Evolutionary conservation across 2,113 vertebrate genomes (phyloP), one percentile per base, ranked within the genome.

Genomic region (Anser cygnoides): DNA sequence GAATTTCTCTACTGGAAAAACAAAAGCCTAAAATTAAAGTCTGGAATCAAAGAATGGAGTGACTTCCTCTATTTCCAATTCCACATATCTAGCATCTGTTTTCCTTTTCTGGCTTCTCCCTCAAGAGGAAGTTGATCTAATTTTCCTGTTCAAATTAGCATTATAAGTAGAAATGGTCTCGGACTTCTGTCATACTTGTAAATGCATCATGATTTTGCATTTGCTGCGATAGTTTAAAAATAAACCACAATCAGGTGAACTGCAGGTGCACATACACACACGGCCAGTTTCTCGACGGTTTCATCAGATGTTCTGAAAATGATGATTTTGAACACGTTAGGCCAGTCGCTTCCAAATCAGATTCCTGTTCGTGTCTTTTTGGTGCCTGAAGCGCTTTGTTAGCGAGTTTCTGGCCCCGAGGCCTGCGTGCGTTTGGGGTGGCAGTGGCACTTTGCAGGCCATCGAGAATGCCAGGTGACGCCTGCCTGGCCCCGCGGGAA

Each of bases 101-200:
- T 96, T 92, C 49, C 49, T 92, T 74, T 79, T 77, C 35, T 84
- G 84, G 73, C 71, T 96, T 82, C 43, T 85, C 67, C 54, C 52
- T 54, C 39, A 92, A 89, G 70, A 93, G 87, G 84, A 92, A 97
- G 92, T 79, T 94, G 86, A 71, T 77, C 33, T 86, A 88, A 86
- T 96, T 95, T 95, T 95, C 92, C 87, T 95, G 93, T 95, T 91
- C 87, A 75, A 95, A 90, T 33, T 33, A 89, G 26, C 55, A 50
- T 67, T 91, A 72, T 62, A 43, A 95, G 76, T 85, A 90, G 76
- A 81, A 93, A 57, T 31, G 21, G 43, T 8, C 70, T 35, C 62
- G 68, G 37, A 72, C n/a, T 78, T 75, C 70, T 89, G 63, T 76
- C 61, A 6, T 33, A 21, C 39, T 81, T 89, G 35, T 84, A 84